phyloP scores from a whole-genome alignment of 2,113 vertebrate genomes.

The Petromus typicus region DNA sequence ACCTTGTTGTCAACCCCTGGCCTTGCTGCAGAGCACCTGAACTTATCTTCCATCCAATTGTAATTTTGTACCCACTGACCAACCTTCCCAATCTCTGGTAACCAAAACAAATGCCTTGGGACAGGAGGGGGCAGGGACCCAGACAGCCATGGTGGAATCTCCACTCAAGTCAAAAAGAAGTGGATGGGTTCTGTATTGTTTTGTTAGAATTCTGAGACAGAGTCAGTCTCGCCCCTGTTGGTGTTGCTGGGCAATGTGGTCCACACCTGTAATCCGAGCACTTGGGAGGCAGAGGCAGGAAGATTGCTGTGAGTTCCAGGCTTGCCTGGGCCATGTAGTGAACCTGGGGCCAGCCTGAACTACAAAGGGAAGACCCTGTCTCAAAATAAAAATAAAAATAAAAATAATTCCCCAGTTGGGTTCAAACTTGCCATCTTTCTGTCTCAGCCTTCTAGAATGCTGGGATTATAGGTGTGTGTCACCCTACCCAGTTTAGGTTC shows the following conservation, averaged over 20 bases:
- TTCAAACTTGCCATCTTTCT: neutral
- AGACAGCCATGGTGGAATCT: fast-evolving
- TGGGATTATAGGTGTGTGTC: neutral
- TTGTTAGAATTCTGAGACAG: neutral
- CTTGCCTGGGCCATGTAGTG: too few relatives aligned
- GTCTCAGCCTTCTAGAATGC: neutral
- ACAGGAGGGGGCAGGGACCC: neutral
- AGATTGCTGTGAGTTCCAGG: too few relatives aligned
- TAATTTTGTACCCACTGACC: neutral
- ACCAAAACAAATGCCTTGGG: neutral
- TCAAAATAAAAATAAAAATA: too few relatives aligned
- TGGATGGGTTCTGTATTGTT: neutral
- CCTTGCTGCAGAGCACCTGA: neutral
- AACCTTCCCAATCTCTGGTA: neutral
- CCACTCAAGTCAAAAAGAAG: fast-evolving
- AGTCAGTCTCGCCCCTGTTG: neutral
- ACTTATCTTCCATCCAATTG: neutral
- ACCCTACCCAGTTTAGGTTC: neutral
- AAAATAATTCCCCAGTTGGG: too few relatives aligned
- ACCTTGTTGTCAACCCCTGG: neutral
- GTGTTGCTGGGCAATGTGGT: too few relatives aligned
- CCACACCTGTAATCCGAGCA: too few relatives aligned
- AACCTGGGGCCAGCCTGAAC: too few relatives aligned
- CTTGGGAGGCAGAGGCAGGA: too few relatives aligned
- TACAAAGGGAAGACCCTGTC: too few relatives aligned